Evolutionary conservation across 64 coral and sea anemone species (phyloP), one percentile per base, ranked within the genome.

Genomic region (Montipora capricornis): DNA sequence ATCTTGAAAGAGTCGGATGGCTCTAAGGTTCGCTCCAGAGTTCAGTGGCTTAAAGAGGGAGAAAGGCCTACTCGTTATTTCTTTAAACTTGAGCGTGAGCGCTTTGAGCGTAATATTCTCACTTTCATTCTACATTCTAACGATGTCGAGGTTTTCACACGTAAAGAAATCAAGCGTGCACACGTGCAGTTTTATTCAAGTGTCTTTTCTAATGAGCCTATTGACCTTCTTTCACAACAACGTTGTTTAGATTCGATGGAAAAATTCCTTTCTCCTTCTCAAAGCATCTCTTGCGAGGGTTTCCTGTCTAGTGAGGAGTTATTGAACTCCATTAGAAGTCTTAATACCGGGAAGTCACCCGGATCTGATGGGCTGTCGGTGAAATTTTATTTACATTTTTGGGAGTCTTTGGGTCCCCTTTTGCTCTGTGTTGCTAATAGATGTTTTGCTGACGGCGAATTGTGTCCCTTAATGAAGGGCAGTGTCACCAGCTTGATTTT

Each of bases 321-420:
- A 20, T 49, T 78, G 10, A 22, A 24, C 8, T 24, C 91, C 6
- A 3, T 78, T n/a, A 68, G 69, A 3, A 55, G 12, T 2, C 17
- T 93, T 10, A 47, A 53, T 2, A 5, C 6, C 3, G 75, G 46
- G 22, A 87, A 87, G 47, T 77, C 91, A 0, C 91, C 82, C 0
- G 83, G 91, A 0, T 71, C 53, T 9, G 91, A 93, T 26, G 83
- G 91, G 6, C 49, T 93, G 0, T 37, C 91, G 0, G 15, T 93
- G 7, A 48, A 93, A 16, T 93, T 93, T 61, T 93, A 88, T 79
- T 44, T 13, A 2, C 53, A 46, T n/a, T 88, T 93, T 75, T 67
- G 76, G 70, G 50, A 80, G 20, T 6, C 69, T 20, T 44, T 93
- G 2, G n/a, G 74, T 4, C 84, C 75, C 1, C 47, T n/a, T 26